Evolutionary conservation across 2,797 vertebrate species (phyloP), one percentile per base, ranked within the genome.

Genomic region (Nothura maculosa): DNA sequence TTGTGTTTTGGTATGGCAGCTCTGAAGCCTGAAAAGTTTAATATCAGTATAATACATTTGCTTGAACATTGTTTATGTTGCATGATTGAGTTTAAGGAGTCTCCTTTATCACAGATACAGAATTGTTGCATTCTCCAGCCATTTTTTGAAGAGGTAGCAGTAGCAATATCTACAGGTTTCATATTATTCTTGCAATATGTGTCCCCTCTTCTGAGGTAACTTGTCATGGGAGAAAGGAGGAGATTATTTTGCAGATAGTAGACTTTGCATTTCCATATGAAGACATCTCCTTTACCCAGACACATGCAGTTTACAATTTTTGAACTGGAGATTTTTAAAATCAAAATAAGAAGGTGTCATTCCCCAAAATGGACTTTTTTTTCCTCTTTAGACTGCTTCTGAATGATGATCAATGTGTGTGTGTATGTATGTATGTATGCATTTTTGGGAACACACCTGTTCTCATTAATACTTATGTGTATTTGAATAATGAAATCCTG

Each of bases 301-400:
- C 11, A 9, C 45, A 4, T 60, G 42, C 62, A 60, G 12, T 36
- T 14, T 54, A 5, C 40, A 22, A 12, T 42, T 64, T 66, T 32
- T 66, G 1, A 70, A 11, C 28, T 45, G 10, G 17, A 12, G 0
- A 20, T 58, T 73, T 88, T 87, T 66, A 24, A 24, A 24, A 12
- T 54, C 50, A 38, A 38, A 42, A 18, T 24, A 28, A 28, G 16
- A 48, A 16, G 9, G 8, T 57, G 12, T 28, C 12, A 18, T 63
- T 89, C 30, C 0, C 0, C 0, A 32, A 81, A 21, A 14, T 8
- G 18, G 2, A 54, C n/a, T 5, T 61, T 18, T 10, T 78, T 34
- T 22, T 70, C 4, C 13, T 69, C 80, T 58, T 0, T 0, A 72
- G 28, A 69, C 30, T 21, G 19, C 14, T 55, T 20, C 6, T n/a